A percentile compares a stretch with the other conserved stretches of the same genome.
Evolutionary conservation across 2,888 invertebrate genomes (phyloP).

Genomic region (Dorcus hopei): DNA sequence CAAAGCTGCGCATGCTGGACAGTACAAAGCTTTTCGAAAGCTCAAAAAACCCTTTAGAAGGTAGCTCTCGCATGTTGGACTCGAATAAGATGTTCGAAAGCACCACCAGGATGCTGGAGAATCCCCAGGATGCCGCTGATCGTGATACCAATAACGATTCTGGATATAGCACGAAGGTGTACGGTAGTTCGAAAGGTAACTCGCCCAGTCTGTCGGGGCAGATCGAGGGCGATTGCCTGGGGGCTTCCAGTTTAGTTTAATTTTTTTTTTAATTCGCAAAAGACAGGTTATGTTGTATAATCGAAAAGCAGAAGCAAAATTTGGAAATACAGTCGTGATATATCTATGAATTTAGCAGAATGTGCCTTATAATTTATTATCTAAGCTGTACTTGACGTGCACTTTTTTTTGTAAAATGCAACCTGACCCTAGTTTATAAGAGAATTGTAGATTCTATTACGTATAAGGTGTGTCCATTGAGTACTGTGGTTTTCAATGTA

Average conservation of each 20-base stretch:
- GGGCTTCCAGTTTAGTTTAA: conserved; percentile 64
- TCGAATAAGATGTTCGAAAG: conserved; percentile 41
- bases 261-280: not conserved
- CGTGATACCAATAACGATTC: conserved; percentile 78
- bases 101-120: conserved; percentile 39
- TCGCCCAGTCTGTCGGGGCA: conserved; percentile 66
- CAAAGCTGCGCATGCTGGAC: conserved; percentile 43
- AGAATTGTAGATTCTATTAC: not conserved
- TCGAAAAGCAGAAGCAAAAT: not conserved
- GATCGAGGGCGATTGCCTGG: conserved; percentile 46
- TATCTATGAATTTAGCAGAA: not conserved
- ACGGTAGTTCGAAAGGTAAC: conserved; percentile 73
- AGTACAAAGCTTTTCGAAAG: conserved; percentile 34
- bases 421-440: not conserved
- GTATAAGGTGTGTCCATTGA: not conserved
- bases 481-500: not conserved
- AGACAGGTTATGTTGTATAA: not conserved
- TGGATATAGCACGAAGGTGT: conserved; percentile 80
- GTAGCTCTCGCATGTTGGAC: conserved; percentile 37
- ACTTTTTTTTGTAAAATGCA: not conserved
- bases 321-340: too few relatives aligned
- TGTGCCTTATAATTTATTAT: conserved; percentile 2
- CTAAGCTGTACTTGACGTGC: not conserved
- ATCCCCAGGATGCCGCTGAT: conserved; percentile 49
- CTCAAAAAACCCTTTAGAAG: conserved; percentile 29